Evolutionary conservation across 2,113 vertebrate genomes (phyloP).

Genomic region (Lophochroa leadbeateri): DNA sequence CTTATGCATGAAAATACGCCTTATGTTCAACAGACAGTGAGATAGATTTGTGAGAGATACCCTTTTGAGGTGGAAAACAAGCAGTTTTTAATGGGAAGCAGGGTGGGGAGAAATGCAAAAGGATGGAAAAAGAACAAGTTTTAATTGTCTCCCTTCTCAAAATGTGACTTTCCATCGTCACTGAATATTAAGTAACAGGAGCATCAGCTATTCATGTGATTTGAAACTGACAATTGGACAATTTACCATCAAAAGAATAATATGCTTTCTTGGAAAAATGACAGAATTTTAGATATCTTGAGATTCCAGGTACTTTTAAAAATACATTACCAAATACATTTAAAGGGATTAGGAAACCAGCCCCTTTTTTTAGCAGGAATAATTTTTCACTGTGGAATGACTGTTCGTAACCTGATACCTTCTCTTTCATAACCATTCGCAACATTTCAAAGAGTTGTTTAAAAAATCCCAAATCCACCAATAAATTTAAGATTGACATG

Average conservation of each 20-base stretch:
- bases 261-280: background rate
- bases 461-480: background rate
- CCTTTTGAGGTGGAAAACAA: background rate
- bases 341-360: background rate
- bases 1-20: background rate
- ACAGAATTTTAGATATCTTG: background rate
- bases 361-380: background rate
- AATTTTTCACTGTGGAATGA: background rate
- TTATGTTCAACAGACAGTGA: background rate
- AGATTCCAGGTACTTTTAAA: background rate
- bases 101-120: background rate
- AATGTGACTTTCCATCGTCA: background rate
- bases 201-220: background rate
- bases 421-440: background rate
- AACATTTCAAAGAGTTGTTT: background rate
- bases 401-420: background rate
- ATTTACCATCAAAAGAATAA: background rate
- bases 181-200: background rate
- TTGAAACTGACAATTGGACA: background rate
- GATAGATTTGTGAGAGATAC: background rate
- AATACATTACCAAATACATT: background rate
- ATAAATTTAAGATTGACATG: background rate
- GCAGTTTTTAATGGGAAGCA: background rate
- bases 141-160: background rate
- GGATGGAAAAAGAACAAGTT: background rate